Evolutionary conservation across 2,113 vertebrate species (phyloP), one percentile per base, ranked within the genome.

Genomic region (Bagarius yarrelli): DNA sequence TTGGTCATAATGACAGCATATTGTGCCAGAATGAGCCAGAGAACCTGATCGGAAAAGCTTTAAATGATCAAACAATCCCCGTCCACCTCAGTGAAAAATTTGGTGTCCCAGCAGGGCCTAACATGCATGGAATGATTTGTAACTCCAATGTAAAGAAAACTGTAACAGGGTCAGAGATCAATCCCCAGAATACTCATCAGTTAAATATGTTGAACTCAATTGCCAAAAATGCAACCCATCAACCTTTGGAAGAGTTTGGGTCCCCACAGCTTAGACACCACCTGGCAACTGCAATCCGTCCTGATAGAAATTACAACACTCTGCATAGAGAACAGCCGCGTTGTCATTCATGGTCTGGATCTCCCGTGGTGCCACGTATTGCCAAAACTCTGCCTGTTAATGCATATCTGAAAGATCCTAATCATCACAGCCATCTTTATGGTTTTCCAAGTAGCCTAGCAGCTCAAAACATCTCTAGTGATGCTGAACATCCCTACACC

Each of bases 191-290:
- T 30, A 86, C 83, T 0, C 83, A 90, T 21, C 89, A 80, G 12
- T 86, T 77, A 19, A 55, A 84, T 15, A 79, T 83, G 18, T 2
- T 86, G 77, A 89, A 89, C 14, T 69, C 86, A 2, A 70, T 90
- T 13, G 87, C 89, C 67, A 87, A 81, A 83, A 89, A 90, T 56
- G 88, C 92, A 69, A 89, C 90, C 53, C 53, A 61, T 56, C 82
- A 85, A 59, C 89, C 92, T 21, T 72, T 91, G 64, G 87, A 91
- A 47, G 91, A 92, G 52, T 92, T 93, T 73, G 90, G 91, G 55
- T 91, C 92, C 1, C 91, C 91, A 8, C 87, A 90, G 44, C 78
- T 92, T 0, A 84, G 78, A n/a, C 86, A 79, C 4, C 80, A 80
- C 57, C 83, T 88, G 66, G 83, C 60, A 8, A 82, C 72, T 40